Evolutionary conservation across 2,888 invertebrate genomes (phyloP).

Genomic region (Caenorhabditis zanzibari): DNA sequence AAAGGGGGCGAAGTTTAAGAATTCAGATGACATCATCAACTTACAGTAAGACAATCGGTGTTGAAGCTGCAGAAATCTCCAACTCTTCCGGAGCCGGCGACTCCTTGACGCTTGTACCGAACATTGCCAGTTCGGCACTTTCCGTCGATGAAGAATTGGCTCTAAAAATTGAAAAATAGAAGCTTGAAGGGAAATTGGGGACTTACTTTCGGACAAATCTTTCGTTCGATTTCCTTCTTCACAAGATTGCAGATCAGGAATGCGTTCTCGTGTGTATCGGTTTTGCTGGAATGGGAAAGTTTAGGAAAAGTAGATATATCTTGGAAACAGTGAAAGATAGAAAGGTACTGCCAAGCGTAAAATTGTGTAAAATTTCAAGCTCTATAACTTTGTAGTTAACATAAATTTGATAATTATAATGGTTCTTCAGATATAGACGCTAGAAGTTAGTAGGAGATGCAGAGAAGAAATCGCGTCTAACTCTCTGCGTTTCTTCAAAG

Average conservation of each 20-base stretch:
- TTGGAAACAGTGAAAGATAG: too few relatives aligned
- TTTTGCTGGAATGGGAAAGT: slow-evolving; percentile 76
- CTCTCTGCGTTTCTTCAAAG: too few relatives aligned
- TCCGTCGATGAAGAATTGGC: slow-evolving; percentile 80
- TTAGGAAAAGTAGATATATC: too few relatives aligned
- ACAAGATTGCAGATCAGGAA: slow-evolving; percentile 80
- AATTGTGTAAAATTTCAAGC: too few relatives aligned
- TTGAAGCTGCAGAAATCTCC: slow-evolving; percentile 83
- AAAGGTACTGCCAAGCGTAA: too few relatives aligned
- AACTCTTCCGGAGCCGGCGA: slow-evolving; percentile 82
- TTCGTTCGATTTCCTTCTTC: slow-evolving; percentile 74
- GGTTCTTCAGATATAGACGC: too few relatives aligned
- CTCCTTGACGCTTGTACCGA: slow-evolving; percentile 82
- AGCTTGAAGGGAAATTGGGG: not conserved
- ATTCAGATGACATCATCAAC: slow-evolving; percentile 9
- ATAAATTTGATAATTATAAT: too few relatives aligned
- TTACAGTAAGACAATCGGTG: slow-evolving; percentile 82
- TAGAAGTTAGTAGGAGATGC: too few relatives aligned
- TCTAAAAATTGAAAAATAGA: slow-evolving; percentile 23
- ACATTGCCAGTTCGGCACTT: slow-evolving; percentile 77
- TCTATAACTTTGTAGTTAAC: too few relatives aligned
- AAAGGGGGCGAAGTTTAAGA: not conserved
- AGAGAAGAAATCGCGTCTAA: not conserved
- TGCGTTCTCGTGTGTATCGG: slow-evolving; percentile 81
- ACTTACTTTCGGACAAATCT: slow-evolving; percentile 71